phyloP scores from a whole-genome alignment of 2,113 vertebrate species.

The Charadrius vociferus region DNA sequence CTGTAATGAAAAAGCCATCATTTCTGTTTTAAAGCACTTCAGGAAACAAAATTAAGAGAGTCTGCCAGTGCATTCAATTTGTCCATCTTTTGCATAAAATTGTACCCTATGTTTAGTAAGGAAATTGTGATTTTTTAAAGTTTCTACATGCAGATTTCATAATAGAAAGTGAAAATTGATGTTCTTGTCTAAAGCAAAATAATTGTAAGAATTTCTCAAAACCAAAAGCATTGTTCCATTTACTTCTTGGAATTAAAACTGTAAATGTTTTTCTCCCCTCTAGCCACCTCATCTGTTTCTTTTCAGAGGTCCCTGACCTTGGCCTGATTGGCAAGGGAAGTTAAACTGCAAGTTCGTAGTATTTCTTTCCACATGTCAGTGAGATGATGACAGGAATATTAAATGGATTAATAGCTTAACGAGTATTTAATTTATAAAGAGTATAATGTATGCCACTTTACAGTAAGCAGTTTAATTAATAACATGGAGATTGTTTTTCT shows the following conservation, averaged over 20 bases:
- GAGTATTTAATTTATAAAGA: neutral
- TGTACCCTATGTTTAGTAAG: conserved; percentile 15
- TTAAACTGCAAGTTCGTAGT: neutral
- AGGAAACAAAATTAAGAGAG: conserved; percentile 53
- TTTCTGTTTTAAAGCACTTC: conserved; percentile 58
- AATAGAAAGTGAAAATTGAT: neutral
- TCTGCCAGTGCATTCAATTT: conserved; percentile 40
- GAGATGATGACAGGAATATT: neutral
- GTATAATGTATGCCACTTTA: neutral
- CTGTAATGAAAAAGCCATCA: conserved; percentile 57
- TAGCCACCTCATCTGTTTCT: neutral
- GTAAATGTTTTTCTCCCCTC: neutral
- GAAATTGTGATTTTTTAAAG: neutral
- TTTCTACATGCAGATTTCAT: neutral
- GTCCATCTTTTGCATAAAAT: conserved; percentile 54
- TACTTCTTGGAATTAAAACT: neutral
- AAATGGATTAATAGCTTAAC: neutral
- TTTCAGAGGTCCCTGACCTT: neutral
- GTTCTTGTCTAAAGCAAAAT: neutral
- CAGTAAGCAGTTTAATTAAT: neutral
- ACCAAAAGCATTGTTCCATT: neutral
- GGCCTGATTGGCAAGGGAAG: neutral
- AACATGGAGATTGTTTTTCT: neutral
- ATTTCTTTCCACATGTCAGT: neutral
- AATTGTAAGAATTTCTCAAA: conserved; percentile 15